Conservation (phyloP, 2,113 vertebrate species). For the Odobenus rosmarus region DNA sequence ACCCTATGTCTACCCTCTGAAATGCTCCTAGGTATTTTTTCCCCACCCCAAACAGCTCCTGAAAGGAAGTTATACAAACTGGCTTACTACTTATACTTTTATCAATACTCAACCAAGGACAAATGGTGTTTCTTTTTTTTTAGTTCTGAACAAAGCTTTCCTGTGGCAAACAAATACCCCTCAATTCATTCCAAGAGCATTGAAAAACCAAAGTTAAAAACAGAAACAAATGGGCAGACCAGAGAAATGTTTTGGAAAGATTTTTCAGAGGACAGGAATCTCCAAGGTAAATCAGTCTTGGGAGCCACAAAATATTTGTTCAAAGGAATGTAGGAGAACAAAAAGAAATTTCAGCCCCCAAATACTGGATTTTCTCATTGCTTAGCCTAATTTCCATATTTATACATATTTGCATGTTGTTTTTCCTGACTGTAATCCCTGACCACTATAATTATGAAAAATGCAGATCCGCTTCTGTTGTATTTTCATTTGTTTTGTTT, state of each 20-base stretch:
- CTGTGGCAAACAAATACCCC: background rate
- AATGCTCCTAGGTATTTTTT: background rate
- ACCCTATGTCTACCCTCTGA: background rate
- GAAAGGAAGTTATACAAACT: background rate
- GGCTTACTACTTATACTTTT: background rate
- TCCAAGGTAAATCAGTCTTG: background rate
- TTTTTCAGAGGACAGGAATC: constrained; percentile 11
- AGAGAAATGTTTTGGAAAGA: constrained; percentile 4
- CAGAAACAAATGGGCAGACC: background rate
- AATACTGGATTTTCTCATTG: background rate
- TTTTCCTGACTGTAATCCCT: constrained; percentile 15
- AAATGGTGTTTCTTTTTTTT: background rate
- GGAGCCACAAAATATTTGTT: background rate
- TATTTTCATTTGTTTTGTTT: constrained; percentile 43
- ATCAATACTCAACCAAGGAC: constrained; percentile 35
- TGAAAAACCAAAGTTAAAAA: constrained; percentile 40
- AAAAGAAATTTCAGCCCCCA: background rate
- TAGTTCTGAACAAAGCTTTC: constrained; percentile 33
- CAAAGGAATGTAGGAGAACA: background rate
- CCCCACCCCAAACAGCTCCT: background rate
- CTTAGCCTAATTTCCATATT: background rate
- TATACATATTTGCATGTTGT: background rate
- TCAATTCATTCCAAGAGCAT: background rate
- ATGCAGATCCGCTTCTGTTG: background rate
- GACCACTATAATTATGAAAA: background rate